Evolutionary conservation across 37 sponge, comb jelly and placozoan genomes (phyloP).

Genomic region (Aplysina aerophoba): DNA sequence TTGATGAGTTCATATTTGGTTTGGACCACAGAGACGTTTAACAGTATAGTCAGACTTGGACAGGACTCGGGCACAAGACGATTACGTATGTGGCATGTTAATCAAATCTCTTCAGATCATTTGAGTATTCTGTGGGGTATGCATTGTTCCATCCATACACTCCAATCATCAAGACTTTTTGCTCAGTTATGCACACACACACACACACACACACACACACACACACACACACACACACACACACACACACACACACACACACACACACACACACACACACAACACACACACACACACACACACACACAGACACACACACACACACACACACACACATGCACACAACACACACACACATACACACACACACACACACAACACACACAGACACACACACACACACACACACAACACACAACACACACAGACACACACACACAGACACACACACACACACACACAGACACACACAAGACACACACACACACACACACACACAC

Average conservation of each 20-base stretch:
- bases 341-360: no score
- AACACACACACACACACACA: neutral
- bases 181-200: conserved; percentile 6
- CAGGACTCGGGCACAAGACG: no score
- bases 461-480: neutral
- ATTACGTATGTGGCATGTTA: no score
- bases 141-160: neutral
- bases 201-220: conserved; percentile 24
- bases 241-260: conserved; percentile 31
- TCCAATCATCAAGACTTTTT: neutral
- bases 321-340: conserved; percentile 19
- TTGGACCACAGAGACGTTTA: no score
- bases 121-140: neutral
- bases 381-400: no score
- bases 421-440: neutral
- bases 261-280: conserved; percentile 5
- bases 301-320: conserved; percentile 40
- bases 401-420: neutral
- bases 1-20: no score
- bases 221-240: conserved; percentile 28
- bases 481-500: neutral
- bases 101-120: no score
- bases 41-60: no score
- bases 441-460: neutral
- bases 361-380: no score